A percentile compares a stretch with the other conserved stretches of the same genome.
Conservation (phyloP, 1,140 invertebrate species). For the Thaumetopoea pityocampa region DNA sequence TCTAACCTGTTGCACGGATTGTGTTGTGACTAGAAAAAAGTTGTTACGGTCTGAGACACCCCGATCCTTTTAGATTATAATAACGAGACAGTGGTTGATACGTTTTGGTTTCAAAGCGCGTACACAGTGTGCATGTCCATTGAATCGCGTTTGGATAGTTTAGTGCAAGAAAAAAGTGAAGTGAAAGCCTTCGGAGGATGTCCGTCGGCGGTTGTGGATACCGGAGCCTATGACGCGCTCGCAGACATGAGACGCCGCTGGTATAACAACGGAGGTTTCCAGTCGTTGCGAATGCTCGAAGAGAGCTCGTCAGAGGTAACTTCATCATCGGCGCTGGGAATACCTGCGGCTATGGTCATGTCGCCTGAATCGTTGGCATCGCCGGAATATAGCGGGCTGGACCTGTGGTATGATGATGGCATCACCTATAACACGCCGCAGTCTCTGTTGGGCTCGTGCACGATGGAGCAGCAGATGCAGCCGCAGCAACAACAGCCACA, state of each 20-base stretch:
- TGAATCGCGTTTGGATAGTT: slow-evolving; percentile 56
- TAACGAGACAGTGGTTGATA: slow-evolving; percentile 47
- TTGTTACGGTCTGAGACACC: slow-evolving; percentile 27
- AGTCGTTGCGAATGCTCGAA: slow-evolving; percentile 79
- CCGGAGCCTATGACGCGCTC: slow-evolving; percentile 64
- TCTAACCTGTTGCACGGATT: slow-evolving; percentile 47
- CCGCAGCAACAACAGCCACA: slow-evolving; percentile 39
- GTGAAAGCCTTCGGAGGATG: slow-evolving; percentile 66
- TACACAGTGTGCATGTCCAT: slow-evolving; percentile 50
- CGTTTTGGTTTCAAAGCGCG: slow-evolving; percentile 52
- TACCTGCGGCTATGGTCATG: slow-evolving; percentile 79
- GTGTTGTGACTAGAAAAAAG: slow-evolving; percentile 44
- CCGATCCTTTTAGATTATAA: slow-evolving; percentile 41
- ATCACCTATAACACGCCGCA: slow-evolving; percentile 52
- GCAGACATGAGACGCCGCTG: slow-evolving; percentile 81
- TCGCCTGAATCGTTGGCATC: slow-evolving; percentile 82
- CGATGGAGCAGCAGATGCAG: slow-evolving; percentile 51
- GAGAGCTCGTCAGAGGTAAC: slow-evolving; percentile 86
- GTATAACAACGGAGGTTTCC: slow-evolving; percentile 81
- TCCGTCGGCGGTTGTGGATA: slow-evolving; percentile 48
- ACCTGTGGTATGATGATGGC: slow-evolving; percentile 83
- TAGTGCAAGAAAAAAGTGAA: slow-evolving; percentile 68
- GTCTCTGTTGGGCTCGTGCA: slow-evolving; percentile 53
- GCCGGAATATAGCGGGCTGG: slow-evolving; percentile 84
- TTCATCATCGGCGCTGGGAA: slow-evolving; percentile 79